Conservation (phyloP, 2,113 vertebrate species). For the Passer montanus region DNA sequence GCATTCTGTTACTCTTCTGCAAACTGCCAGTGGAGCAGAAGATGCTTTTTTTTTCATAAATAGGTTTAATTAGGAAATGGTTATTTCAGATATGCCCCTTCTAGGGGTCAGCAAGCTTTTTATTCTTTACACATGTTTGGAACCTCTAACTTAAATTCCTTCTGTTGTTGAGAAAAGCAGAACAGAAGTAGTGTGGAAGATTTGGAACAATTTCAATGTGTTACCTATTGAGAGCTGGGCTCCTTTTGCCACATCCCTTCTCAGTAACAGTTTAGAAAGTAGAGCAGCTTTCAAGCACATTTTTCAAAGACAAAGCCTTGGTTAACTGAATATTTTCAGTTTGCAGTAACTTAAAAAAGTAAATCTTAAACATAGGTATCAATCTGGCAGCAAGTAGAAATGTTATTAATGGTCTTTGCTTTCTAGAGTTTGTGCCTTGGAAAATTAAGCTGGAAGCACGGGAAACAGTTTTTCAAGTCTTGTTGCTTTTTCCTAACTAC, state of each 20-base stretch:
- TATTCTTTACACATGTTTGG: not conserved
- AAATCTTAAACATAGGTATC: not conserved
- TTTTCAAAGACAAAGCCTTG: not conserved
- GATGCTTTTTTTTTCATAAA: not conserved
- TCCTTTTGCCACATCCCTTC: not conserved
- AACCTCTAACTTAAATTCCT: not conserved
- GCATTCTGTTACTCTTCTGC: not conserved
- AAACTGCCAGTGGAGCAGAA: not conserved
- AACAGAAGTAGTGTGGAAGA: not conserved
- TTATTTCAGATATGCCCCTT: not conserved
- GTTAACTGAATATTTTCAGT: not conserved
- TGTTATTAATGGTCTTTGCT: not conserved
- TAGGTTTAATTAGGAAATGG: not conserved
- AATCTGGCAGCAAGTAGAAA: not conserved
- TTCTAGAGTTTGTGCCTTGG: not conserved
- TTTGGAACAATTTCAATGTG: not conserved
- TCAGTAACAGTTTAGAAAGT: not conserved
- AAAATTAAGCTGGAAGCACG: not conserved
- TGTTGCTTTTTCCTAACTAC: not conserved
- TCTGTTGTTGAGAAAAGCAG: not conserved
- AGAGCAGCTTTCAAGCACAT: not conserved
- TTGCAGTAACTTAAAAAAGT: not conserved
- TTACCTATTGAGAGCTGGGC: not conserved
- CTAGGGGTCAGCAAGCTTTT: not conserved
- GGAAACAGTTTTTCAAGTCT: not conserved